Conservation (phyloP, 1,140 invertebrate species). For the Bombus cullumanus region DNA sequence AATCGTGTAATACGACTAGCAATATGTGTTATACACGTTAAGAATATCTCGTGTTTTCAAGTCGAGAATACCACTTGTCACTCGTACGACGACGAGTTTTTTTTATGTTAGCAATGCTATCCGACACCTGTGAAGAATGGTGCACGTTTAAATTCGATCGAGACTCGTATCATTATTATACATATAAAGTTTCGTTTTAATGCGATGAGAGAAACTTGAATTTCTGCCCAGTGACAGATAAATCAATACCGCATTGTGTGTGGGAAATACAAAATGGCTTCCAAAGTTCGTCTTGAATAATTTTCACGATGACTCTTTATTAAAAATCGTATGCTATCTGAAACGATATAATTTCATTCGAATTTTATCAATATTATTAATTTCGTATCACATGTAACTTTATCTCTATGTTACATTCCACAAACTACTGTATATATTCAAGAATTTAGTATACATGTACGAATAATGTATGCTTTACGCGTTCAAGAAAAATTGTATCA, state of each 20-base stretch:
- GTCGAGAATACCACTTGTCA: constrained; percentile 74
- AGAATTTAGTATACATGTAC: constrained; percentile 6
- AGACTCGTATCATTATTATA: constrained; percentile 22
- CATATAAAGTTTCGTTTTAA: constrained; percentile 42
- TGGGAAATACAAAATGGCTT: constrained; percentile 82
- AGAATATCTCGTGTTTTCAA: constrained; percentile 73
- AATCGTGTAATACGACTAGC: constrained; percentile 59
- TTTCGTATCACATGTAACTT: constrained; percentile 3
- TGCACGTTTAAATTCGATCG: constrained; percentile 49
- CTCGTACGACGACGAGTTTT: constrained; percentile 58
- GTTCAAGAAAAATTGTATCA: constrained; percentile 14
- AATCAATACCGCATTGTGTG: constrained; percentile 82
- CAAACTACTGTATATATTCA: constrained; percentile 3
- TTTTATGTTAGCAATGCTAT: constrained; percentile 41
- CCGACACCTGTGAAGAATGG: constrained; percentile 40
- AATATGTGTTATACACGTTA: constrained; percentile 62
- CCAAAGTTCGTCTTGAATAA: constrained; percentile 66
- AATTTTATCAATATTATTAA: neutral
- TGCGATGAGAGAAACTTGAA: constrained; percentile 60
- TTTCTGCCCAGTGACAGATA: constrained; percentile 77
- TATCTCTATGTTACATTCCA: neutral
- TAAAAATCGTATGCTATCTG: neutral
- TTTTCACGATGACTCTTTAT: constrained; percentile 48
- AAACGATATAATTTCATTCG: neutral
- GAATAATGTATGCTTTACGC: neutral